Percentiles rank a stretch among this genome's conserved stretches.
phyloP scores from a whole-genome alignment of 2,888 invertebrate species.

The Rugalucina vietnamica region DNA sequence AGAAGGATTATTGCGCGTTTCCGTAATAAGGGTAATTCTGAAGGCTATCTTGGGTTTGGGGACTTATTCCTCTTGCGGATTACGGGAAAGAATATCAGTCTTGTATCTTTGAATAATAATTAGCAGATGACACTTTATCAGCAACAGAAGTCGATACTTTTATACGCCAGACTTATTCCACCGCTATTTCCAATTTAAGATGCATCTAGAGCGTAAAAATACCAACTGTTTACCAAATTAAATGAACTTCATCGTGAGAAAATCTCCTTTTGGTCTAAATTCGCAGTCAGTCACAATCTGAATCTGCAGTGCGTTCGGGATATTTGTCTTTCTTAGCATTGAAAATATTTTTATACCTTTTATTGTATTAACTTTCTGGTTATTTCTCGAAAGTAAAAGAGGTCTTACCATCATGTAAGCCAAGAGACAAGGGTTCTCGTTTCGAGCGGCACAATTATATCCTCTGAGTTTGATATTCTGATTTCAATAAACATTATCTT shows the following conservation, averaged over 20 bases:
- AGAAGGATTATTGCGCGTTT: constrained; percentile 54
- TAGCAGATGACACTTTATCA: constrained; percentile 47
- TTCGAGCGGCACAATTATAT: too few relatives aligned
- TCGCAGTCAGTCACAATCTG: too few relatives aligned
- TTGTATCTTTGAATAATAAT: constrained; percentile 52
- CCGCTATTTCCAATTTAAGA: constrained; percentile 45
- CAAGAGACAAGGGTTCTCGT: too few relatives aligned
- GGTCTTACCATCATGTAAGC: too few relatives aligned
- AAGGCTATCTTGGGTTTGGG: constrained; percentile 13
- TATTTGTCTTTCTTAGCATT: too few relatives aligned
- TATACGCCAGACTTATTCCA: constrained; percentile 33
- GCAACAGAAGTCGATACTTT: constrained; percentile 34
- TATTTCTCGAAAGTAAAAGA: too few relatives aligned
- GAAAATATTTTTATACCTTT: too few relatives aligned
- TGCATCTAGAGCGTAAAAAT: constrained; percentile 51
- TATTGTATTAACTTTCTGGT: too few relatives aligned
- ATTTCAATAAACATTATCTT: constrained; percentile 10
- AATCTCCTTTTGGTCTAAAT: too few relatives aligned
- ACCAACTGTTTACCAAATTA: constrained; percentile 59
- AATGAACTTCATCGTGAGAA: constrained; percentile 56
- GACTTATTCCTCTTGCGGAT: constrained; percentile 10
- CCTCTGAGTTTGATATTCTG: background rate
- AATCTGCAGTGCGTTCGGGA: too few relatives aligned
- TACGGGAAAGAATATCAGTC: constrained; percentile 39
- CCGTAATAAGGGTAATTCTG: constrained; percentile 46